These are phyloP conservation scores for Psix sp. DNA, from an alignment of 1,140 invertebrate species.

Conservation along the genomic window DNA sequence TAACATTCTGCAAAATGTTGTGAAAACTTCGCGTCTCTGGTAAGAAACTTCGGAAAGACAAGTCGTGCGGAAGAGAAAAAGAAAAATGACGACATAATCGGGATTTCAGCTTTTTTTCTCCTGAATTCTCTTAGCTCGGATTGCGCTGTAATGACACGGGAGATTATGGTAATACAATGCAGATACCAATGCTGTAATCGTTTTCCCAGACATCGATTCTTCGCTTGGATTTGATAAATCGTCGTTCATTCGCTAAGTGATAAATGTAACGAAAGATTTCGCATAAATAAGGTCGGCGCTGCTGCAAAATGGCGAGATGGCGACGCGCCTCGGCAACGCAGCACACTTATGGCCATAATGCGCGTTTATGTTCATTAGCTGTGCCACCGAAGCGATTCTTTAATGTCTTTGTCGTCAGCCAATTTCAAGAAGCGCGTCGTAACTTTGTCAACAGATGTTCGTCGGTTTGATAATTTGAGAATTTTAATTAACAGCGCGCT, in stretches of 20 bases:
- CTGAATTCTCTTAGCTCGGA: slow-evolving; percentile 4
- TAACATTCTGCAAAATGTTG: background rate
- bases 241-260: slow-evolving; percentile 23
- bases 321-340: slow-evolving; percentile 9
- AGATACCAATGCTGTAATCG: slow-evolving; percentile 22
- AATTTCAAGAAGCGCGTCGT: slow-evolving; percentile 27
- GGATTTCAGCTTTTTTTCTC: background rate
- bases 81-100: slow-evolving; percentile 9
- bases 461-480: slow-evolving; percentile 37
- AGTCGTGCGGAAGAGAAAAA: background rate
- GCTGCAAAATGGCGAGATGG: no score
- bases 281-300: slow-evolving; percentile 14
- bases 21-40: background rate
- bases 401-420: slow-evolving; percentile 12
- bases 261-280: slow-evolving; percentile 22
- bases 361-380: slow-evolving; percentile 10
- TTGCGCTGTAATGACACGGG: slow-evolving; percentile 14
- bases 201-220: slow-evolving; percentile 11
- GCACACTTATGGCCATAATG: slow-evolving; percentile 9
- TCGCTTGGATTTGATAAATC: slow-evolving; percentile 43
- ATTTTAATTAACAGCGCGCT: slow-evolving; percentile 46
- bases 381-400: background rate
- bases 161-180: slow-evolving; percentile 50
- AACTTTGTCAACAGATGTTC: slow-evolving; percentile 49
- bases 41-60: background rate